Evolutionary conservation across 1,140 invertebrate genomes (phyloP), one percentile per base, ranked within the genome.

Genomic region (Neodiprion pinetum): DNA sequence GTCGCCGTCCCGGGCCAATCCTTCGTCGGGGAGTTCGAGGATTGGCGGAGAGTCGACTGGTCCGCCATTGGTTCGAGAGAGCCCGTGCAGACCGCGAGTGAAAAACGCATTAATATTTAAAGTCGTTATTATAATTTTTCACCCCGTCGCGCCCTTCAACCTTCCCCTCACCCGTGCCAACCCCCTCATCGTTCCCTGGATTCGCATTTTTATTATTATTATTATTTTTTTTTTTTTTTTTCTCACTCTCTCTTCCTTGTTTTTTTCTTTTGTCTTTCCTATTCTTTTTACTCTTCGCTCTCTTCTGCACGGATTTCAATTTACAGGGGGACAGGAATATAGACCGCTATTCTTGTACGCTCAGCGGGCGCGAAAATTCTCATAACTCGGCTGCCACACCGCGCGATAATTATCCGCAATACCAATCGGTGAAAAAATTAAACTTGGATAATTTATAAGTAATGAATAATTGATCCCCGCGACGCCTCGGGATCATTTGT

Each of bases 81-180:
- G 69, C 69, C 72, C 73, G 48, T 72, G 23, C 74, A 65, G 61
- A 69, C 11, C 67, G 17, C 11, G 67, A 47, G 17, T 47, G 72
- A 74, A 73, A 78, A 78, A 79, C 81, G 80, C 84, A 85, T 86
- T 86, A 84, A 86, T 86, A 85, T 84, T 78, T 82, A 83, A 84
- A 84, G 81, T 82, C 81, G 84, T 86, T 86, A 86, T 85, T 85
- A 82, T 82, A 83, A 85, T 84, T 86, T 85, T 80, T 79, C 74
- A 77, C 17, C 70, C 12, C 11, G 8, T 12, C 50, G 23, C 67
- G 68, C n/a, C 28, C 28, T 40, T 40, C 28, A 40, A 40, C 28
- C 2, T 61, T 61, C n/a, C 53, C n/a, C 53, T 61, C 11, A 61
- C n/a, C 53, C n/a, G 11, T 2, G n/a, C n/a, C n/a, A 12, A 7